Base-by-base conservation (phyloP, 2,888 invertebrate genomes). In the Oligia fasciuncula region DNA sequence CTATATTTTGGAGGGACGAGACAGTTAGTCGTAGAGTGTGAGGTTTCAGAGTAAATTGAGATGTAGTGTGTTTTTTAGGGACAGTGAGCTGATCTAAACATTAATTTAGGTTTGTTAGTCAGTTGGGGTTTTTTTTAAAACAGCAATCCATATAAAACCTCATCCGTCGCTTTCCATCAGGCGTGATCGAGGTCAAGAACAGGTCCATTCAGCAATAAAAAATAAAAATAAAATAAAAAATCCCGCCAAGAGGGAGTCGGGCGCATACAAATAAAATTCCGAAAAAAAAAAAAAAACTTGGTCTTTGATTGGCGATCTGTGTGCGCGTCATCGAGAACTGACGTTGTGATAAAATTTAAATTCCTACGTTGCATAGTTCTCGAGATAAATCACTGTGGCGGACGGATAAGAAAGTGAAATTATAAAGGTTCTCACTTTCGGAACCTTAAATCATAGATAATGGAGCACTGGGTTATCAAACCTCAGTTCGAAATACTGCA, bases 1-100 rank as follows among this genome's bases (percentile, higher is more conserved):
- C 87, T 82, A 87, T 80, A 82, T 84, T 80, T 84, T 81, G 65
- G 62, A 60, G 4, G 0, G 17, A n/a, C 63, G 46, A 43, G 75
- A 71, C 75, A 40, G 57, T 82, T 46, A 43, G 63, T 35, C 40
- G 60, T 72, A 19, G 40, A 43, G 17, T 65, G 46, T 57, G 62
- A 40, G 51, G n/a, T 51, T 81, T 73, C 17, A 6, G 46, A 62
- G 57, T 74, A 11, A 62, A 63, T 75, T 68, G 60, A 69, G 73
- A 74, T 57, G 35, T 63, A 70, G 62, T 57, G 60, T 76, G 49
- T 76, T 51, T n/a, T 35, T 66, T 13, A 8, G 66, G 29, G 49
- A 49, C 40, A 14, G 67, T 68, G 6, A 54, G 35, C 51, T 51
- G 49, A 66, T 29, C 8, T 80, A 40, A 23, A 51, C 17, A 29